Evolutionary conservation across 2,113 vertebrate genomes (phyloP).

Genomic region (Clarias macrocephalus): DNA sequence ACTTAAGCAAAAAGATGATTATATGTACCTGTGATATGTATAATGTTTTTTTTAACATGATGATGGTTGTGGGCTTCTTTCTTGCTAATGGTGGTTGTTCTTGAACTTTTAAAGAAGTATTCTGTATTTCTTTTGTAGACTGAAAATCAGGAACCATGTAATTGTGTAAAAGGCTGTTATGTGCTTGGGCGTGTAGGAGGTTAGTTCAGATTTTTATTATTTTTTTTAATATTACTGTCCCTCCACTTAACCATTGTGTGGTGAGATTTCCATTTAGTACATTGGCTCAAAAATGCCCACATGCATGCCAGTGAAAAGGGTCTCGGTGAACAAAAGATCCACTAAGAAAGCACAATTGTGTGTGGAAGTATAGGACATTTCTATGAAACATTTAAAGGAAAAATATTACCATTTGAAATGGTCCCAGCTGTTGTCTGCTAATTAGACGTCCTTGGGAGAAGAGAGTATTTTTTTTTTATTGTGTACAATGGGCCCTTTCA

Average conservation of each 20-base stretch:
- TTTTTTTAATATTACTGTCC: conserved; percentile 41
- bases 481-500: conserved; percentile 75
- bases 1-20: background rate
- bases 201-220: conserved; percentile 21
- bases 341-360: conserved; percentile 59
- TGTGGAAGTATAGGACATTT: conserved; percentile 65
- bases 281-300: conserved; percentile 61
- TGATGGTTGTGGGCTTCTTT: conserved; percentile 13
- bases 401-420: conserved; percentile 76
- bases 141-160: conserved; percentile 41
- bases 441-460: conserved; percentile 81
- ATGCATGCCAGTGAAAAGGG: conserved; percentile 66
- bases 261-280: conserved; percentile 59
- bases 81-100: conserved; percentile 23
- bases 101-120: conserved; percentile 42
- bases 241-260: conserved; percentile 58
- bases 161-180: conserved; percentile 40
- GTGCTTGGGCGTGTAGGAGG: conserved; percentile 38
- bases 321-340: conserved; percentile 64
- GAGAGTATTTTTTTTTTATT: conserved; percentile 58
- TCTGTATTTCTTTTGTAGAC: conserved; percentile 36
- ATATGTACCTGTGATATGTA: background rate
- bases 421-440: conserved; percentile 82
- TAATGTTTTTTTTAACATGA: background rate
- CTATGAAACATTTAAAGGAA: conserved; percentile 70